Base-by-base conservation (phyloP, 2,113 vertebrate species). In the Geococcyx californianus region DNA sequence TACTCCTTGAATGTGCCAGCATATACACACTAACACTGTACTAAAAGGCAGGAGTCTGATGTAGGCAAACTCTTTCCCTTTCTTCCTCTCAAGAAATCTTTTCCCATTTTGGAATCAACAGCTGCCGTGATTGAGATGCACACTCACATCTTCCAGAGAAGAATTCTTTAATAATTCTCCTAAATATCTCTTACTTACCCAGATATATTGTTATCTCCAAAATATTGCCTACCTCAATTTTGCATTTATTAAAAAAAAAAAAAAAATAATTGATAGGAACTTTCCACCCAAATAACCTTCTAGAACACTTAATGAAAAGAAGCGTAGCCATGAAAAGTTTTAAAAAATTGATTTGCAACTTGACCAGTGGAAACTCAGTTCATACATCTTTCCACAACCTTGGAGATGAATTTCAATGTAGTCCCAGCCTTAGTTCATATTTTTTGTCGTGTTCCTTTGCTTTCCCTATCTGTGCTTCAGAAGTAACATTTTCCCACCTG, bases 1-100 rank as follows among this genome's bases (percentile, higher is more conserved):
- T 16, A 52, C 7, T 21, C 6, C 16, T 13, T 55, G 25, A 14
- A 42, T 7, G 4, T 51, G 13, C 16, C n/a, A 58, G 4, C 26
- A 63, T 1, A 0, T 18, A 13, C 24, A 8, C 9, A 25, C 42
- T 17, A 79, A 29, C 28, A 67, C 15, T 1, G 0, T 29, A 11
- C 3, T 77, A 38, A 87, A 80, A 66, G 3, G 6, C 42, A 29
- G 60, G 16, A 69, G 4, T 21, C 11, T 64, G 10, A 45, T 36
- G 13, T 10, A 28, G 26, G 16, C 7, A 75, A 54, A 24, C 16
- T 73, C 13, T 38, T 84, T 31, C 11, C 14, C 11, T 76, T 75
- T 90, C 42, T 64, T 49, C 6, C 7, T 3, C 12, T 69, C 11
- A 31, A 17, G 10, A 49, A 89, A 89, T 44, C 18, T 6, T 81